phyloP scores from a whole-genome alignment of 2,797 vertebrate species.

The Antrozous pallidus region DNA sequence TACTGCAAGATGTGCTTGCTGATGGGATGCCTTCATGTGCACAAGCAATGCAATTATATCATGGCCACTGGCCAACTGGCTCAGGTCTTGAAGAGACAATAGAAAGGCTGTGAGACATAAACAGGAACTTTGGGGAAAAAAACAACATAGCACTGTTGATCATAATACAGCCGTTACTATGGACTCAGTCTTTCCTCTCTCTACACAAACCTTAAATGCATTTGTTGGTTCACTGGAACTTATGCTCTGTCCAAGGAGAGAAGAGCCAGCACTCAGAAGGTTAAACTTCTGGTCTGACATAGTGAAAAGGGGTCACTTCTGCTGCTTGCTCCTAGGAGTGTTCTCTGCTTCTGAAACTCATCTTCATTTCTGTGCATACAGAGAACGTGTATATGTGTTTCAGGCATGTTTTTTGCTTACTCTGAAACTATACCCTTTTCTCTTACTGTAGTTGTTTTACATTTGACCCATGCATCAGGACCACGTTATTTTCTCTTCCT shows the following conservation, averaged over 20 bases:
- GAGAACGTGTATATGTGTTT: neutral
- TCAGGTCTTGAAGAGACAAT: constrained; percentile 57
- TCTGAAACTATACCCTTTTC: neutral
- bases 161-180: constrained; percentile 64
- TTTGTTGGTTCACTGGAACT: neutral
- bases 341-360: neutral
- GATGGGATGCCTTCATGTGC: constrained; percentile 3
- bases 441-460: neutral
- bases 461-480: neutral
- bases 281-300: neutral
- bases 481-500: neutral
- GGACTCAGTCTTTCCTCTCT: constrained; percentile 13
- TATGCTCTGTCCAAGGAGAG: neutral
- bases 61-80: constrained; percentile 57
- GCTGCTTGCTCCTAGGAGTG: neutral
- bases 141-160: constrained; percentile 64
- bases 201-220: neutral
- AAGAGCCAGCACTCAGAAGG: neutral
- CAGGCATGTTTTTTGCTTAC: neutral
- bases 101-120: constrained; percentile 60
- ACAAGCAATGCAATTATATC: neutral
- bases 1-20: neutral
- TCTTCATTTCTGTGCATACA: neutral
- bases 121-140: constrained; percentile 63
- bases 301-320: neutral